These are phyloP conservation scores for Nematolebias whitei DNA, from an alignment of 2,113 vertebrate species.

Conservation along the genomic window DNA sequence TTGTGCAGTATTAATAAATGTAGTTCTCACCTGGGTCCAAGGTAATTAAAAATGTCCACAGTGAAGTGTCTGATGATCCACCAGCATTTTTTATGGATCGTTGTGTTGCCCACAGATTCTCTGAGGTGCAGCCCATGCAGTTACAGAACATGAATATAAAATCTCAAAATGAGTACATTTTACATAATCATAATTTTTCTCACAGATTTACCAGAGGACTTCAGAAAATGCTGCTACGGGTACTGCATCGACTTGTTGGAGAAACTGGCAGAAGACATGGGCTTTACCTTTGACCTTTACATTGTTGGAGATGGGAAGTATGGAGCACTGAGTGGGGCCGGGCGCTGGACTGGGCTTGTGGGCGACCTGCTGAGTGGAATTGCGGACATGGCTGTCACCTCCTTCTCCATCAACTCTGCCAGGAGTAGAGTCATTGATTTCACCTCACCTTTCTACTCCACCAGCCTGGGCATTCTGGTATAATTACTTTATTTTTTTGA, in stretches of 20 bases:
- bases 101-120: slow-evolving; percentile 21
- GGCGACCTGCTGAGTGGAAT: slow-evolving; percentile 88
- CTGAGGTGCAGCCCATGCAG: slow-evolving; percentile 6
- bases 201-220: slow-evolving; percentile 67
- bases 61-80: slow-evolving; percentile 11
- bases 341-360: slow-evolving; percentile 93
- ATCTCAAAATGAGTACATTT: not conserved
- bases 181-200: slow-evolving; percentile 24
- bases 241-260: slow-evolving; percentile 96
- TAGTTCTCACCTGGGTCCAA: not conserved
- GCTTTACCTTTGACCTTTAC: slow-evolving; percentile 92
- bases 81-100: slow-evolving; percentile 27
- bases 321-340: slow-evolving; percentile 82
- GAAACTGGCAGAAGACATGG: slow-evolving; percentile 89
- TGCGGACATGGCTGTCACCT: slow-evolving; percentile 95
- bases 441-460: slow-evolving; percentile 98
- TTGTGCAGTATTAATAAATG: slow-evolving; percentile 24
- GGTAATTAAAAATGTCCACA: slow-evolving; percentile 31
- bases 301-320: slow-evolving; percentile 96
- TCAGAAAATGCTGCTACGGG: slow-evolving; percentile 92
- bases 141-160: slow-evolving; percentile 18
- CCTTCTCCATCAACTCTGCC: slow-evolving; percentile 95
- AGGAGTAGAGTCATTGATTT: slow-evolving; percentile 94
- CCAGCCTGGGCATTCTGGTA: slow-evolving; percentile 93
- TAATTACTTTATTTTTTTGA: slow-evolving; percentile 12